phyloP scores from a whole-genome alignment of 2,888 invertebrate genomes.

The Hypena proboscidalis region DNA sequence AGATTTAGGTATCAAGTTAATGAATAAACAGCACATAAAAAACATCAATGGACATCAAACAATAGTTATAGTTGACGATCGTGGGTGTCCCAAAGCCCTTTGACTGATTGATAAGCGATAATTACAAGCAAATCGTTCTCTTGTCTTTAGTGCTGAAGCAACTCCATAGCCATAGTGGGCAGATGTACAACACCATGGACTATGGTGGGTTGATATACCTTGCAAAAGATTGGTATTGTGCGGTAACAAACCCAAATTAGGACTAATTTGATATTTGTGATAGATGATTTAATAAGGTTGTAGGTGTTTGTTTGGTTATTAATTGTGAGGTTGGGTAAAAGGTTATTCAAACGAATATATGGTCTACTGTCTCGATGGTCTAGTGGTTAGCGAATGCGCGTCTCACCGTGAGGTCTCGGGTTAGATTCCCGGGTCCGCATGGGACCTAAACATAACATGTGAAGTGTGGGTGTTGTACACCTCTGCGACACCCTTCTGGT shows the following conservation, averaged over 20 bases:
- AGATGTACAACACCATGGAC: no score
- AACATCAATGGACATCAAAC: conserved; percentile 14
- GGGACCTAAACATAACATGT: no score
- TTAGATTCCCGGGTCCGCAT: no score
- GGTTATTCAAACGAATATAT: no score
- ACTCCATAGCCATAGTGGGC: conserved; percentile 20
- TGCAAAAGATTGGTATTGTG: background rate
- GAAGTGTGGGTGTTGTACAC: no score
- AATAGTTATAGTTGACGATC: conserved; percentile 6
- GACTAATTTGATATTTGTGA: background rate
- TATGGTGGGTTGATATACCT: no score
- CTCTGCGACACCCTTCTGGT: no score
- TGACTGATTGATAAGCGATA: conserved; percentile 41
- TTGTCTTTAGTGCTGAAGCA: conserved; percentile 24
- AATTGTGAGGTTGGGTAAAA: background rate
- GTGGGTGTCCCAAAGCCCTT: conserved; percentile 33
- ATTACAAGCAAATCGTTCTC: conserved; percentile 13
- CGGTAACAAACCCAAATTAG: background rate
- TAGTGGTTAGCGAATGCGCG: no score
- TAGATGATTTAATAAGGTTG: background rate
- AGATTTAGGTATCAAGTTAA: no score
- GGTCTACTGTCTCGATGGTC: no score
- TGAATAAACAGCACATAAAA: no score
- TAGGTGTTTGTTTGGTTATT: conserved; percentile 1
- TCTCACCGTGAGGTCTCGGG: no score